Percentiles rank a stretch among this genome's conserved stretches.
Evolutionary conservation across 2,888 invertebrate genomes (phyloP).

Genomic region (Eristalis intricaria): DNA sequence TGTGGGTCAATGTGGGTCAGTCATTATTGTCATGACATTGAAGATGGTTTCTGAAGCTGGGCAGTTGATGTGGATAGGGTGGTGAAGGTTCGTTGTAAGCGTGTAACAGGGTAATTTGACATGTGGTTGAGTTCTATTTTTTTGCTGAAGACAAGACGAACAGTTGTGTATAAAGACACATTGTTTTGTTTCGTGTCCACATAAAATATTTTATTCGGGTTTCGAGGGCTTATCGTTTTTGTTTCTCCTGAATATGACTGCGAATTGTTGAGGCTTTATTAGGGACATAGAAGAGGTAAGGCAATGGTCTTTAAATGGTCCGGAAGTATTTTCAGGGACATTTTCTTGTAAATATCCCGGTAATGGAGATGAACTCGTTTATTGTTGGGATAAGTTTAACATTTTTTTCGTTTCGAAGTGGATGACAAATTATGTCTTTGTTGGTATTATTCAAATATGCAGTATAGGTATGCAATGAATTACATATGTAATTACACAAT

Average conservation of each 20-base stretch:
- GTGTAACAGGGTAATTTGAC: conserved; percentile 68
- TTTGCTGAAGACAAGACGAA: conserved; percentile 28
- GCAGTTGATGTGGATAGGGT: conserved; percentile 1
- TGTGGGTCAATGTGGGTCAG: conserved; percentile 70
- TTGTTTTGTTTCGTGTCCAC: conserved; percentile 38
- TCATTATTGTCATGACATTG: conserved; percentile 68
- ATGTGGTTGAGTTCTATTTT: conserved; percentile 33
- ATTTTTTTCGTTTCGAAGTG: background rate
- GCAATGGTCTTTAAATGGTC: conserved; percentile 48
- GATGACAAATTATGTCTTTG: background rate
- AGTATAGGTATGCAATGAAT: background rate
- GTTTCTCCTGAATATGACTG: background rate
- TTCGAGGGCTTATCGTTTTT: background rate
- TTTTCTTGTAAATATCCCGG: conserved; percentile 49
- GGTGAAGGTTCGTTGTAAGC: conserved; percentile 35
- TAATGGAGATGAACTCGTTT: conserved; percentile 19
- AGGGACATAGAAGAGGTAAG: conserved; percentile 15
- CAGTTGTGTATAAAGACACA: conserved; percentile 22
- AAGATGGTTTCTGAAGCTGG: conserved; percentile 43
- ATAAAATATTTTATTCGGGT: conserved; percentile 40
- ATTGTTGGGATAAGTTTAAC: background rate
- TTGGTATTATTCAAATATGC: background rate
- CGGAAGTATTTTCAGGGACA: conserved; percentile 44
- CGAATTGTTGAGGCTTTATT: background rate
- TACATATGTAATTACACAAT: background rate